phyloP scores from a whole-genome alignment of 2,797 vertebrate species.

The Molossus alvarezi region DNA sequence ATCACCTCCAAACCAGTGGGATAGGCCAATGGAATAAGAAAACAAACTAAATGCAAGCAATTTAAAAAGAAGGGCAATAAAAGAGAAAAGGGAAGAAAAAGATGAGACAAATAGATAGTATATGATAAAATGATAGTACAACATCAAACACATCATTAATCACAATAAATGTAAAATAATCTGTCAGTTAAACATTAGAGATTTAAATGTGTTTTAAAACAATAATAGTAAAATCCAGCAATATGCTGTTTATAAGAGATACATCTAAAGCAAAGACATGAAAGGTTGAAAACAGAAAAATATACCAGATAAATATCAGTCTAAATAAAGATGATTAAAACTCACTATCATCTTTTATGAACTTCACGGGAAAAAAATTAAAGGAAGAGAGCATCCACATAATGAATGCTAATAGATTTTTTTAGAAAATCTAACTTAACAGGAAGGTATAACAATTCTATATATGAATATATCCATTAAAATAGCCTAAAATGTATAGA shows the following conservation, averaged over 20 bases:
- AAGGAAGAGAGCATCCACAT: not conserved
- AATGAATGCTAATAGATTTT: not conserved
- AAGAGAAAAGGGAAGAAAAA: not conserved
- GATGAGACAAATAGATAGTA: not conserved
- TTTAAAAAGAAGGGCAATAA: not conserved
- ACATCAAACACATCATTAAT: not conserved
- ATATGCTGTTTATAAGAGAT: not conserved
- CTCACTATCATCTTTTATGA: not conserved
- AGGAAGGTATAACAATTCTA: not conserved
- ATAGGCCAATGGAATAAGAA: not conserved
- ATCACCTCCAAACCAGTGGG: not conserved
- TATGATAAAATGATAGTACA: not conserved
- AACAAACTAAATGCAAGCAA: constrained; percentile 20
- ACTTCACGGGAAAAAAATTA: not conserved
- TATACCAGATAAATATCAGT: not conserved
- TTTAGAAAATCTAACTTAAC: constrained; percentile 25
- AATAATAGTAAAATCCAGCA: constrained; percentile 51
- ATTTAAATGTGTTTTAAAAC: not conserved
- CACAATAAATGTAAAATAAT: constrained; percentile 34
- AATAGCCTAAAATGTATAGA: constrained; percentile 11
- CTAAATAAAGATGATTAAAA: not conserved
- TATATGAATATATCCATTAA: not conserved
- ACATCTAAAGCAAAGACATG: constrained; percentile 38
- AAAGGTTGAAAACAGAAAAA: not conserved
- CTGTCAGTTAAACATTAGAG: not conserved